phyloP scores from a whole-genome alignment of 2,797 vertebrate genomes.

The Molossus molossus region DNA sequence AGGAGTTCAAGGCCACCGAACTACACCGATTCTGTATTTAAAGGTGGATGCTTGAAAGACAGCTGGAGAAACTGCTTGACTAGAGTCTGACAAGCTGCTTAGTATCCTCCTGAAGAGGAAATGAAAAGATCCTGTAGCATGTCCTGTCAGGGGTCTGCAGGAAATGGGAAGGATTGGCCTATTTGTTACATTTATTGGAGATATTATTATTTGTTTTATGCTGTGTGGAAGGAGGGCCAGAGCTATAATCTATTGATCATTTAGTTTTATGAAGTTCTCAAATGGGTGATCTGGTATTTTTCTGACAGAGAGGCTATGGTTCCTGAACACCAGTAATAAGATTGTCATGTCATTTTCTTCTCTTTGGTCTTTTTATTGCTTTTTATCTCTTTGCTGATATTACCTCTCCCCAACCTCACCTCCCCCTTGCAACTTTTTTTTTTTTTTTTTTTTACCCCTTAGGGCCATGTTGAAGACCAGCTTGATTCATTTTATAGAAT shows the following conservation, averaged over 20 bases:
- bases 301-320: constrained; percentile 86
- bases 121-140: constrained; percentile 52
- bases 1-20: background rate
- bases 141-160: constrained; percentile 74
- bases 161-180: constrained; percentile 71
- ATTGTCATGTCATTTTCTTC: constrained; percentile 86
- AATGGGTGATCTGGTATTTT: constrained; percentile 85
- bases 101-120: constrained; percentile 66
- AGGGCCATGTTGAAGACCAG: constrained; percentile 8
- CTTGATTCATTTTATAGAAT: constrained; percentile 55
- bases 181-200: constrained; percentile 84
- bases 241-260: constrained; percentile 86
- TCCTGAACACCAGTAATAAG: constrained; percentile 87
- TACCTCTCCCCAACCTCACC: constrained; percentile 39
- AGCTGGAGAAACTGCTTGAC: constrained; percentile 71
- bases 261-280: constrained; percentile 88
- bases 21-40: constrained; percentile 52
- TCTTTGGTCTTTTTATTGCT: constrained; percentile 82
- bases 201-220: constrained; percentile 87
- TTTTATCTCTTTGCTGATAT: constrained; percentile 83
- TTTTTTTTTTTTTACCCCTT: background rate
- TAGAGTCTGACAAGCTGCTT: constrained; percentile 66
- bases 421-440: background rate
- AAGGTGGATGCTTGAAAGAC: constrained; percentile 56
- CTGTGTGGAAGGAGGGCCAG: constrained; percentile 74